phyloP scores from a whole-genome alignment of 35 echinoderm and acorn worm species.

The Amphiura filiformis region DNA sequence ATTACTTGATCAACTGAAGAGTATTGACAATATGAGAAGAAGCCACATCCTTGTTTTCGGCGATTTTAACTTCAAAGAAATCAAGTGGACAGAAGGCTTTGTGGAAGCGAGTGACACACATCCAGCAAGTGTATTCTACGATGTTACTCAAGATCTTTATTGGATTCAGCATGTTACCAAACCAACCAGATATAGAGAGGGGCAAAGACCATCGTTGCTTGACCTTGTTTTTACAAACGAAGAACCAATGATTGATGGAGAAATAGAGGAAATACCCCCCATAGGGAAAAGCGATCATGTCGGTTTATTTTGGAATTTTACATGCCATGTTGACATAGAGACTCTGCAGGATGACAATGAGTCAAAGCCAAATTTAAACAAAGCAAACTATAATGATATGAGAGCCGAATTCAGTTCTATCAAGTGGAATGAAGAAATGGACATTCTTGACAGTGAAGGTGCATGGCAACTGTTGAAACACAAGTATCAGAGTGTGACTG shows the following conservation, averaged over 20 bases:
- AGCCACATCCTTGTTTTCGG: background rate
- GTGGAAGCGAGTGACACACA: background rate
- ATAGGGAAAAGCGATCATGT: constrained; percentile 26
- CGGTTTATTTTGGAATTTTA: background rate
- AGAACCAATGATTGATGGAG: background rate
- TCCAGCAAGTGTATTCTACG: background rate
- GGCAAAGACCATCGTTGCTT: constrained; percentile 5
- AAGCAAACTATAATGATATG: constrained; percentile 32
- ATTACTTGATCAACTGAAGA: background rate
- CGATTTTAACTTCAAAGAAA: background rate
- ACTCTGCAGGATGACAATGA: background rate
- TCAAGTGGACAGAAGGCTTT: background rate
- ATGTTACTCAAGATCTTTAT: constrained; percentile 23
- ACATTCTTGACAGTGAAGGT: background rate
- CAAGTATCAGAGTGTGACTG: background rate
- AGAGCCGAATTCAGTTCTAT: background rate
- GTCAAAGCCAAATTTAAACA: background rate
- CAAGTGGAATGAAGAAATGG: constrained; percentile 22
- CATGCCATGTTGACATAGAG: background rate
- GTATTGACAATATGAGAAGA: background rate
- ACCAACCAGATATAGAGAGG: constrained; percentile 19
- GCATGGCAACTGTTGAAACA: constrained; percentile 16
- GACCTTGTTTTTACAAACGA: constrained; percentile 9
- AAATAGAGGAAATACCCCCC: background rate
- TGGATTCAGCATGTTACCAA: background rate